Evolutionary conservation across 1,140 invertebrate species (phyloP).

Genomic region (Lethrus apterus): DNA sequence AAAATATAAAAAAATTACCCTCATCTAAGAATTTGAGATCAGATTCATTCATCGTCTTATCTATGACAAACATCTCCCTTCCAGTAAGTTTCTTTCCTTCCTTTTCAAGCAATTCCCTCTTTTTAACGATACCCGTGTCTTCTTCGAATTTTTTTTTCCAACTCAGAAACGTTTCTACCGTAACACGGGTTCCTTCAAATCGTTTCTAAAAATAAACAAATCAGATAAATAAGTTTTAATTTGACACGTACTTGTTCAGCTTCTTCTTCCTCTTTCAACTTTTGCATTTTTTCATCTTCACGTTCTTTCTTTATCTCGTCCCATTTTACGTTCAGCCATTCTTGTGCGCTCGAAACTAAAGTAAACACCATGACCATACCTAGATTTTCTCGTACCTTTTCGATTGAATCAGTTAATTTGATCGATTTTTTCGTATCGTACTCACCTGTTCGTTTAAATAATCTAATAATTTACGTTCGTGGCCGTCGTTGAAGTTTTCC

Average conservation of each 20-base stretch:
- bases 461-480: conserved; percentile 58
- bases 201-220: conserved; percentile 63
- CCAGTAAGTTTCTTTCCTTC: conserved; percentile 73
- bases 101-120: conserved; percentile 59
- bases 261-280: conserved; percentile 72
- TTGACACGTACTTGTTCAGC: conserved; percentile 63
- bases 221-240: background rate
- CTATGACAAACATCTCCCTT: conserved; percentile 84
- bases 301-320: conserved; percentile 66
- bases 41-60: conserved; percentile 87
- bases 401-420: conserved; percentile 23
- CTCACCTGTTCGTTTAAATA: conserved; percentile 62
- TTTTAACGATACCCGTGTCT: conserved; percentile 74
- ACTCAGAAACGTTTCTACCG: conserved; percentile 89
- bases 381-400: conserved; percentile 82
- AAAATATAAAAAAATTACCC: conserved; percentile 48
- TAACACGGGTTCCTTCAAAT: conserved; percentile 92
- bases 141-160: conserved; percentile 94
- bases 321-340: conserved; percentile 82
- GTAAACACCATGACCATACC: conserved; percentile 98
- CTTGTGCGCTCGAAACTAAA: conserved; percentile 83
- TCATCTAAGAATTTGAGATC: conserved; percentile 93
- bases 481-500: conserved; percentile 71
- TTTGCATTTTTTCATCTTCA: conserved; percentile 62
- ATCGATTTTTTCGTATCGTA: background rate